Evolutionary conservation across 2,113 vertebrate species (phyloP), one percentile per base, ranked within the genome.

Genomic region (Phrynocephalus versicolor): DNA sequence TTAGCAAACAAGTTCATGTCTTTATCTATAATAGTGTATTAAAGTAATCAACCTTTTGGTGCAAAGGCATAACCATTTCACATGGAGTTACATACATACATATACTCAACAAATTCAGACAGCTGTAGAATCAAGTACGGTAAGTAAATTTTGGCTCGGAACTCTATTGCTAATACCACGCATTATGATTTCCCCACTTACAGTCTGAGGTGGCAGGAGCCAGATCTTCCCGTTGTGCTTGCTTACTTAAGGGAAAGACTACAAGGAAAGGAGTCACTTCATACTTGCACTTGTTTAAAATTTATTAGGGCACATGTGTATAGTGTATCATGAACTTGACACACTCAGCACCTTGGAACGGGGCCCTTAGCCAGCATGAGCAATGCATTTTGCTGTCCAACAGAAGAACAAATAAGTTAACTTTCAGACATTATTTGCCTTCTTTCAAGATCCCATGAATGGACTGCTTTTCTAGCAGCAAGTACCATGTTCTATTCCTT

Each of bases 401-500:
- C 39, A 72, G 45, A 81, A 60, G 33, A 73, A 64, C 37, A 79
- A 71, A 27, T 64, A 69, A 80, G 41, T 64, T 64, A 75, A 45
- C 58, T 83, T 65, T 74, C n/a, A 65, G 18, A 37, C 39, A 64
- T 33, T 30, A 37, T 86, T 81, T 81, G 41, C 41, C 16, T 73
- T 25, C 33, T 80, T 81, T 81, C 78, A 74, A 74, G 70, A 73
- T 70, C 58, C 23, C 58, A 75, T 81, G 78, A 64, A 80, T 86
- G 23, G n/a, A 62, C 55, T 12, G 58, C 70, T 39, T 81, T 86
- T 58, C 69, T 58, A 35, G 67, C 78, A 74, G 69, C 84, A 74
- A 81, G n/a, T 74, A 73, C 39, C 45, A 64, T 39, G 70, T 35
- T 30, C 77, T 80, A 18, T 80, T 73, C 33, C 58, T 64, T 30